A percentile compares a stretch with the other conserved stretches of the same genome.
phyloP scores from a whole-genome alignment of 2,888 invertebrate genomes.

The Mythimna impura region DNA sequence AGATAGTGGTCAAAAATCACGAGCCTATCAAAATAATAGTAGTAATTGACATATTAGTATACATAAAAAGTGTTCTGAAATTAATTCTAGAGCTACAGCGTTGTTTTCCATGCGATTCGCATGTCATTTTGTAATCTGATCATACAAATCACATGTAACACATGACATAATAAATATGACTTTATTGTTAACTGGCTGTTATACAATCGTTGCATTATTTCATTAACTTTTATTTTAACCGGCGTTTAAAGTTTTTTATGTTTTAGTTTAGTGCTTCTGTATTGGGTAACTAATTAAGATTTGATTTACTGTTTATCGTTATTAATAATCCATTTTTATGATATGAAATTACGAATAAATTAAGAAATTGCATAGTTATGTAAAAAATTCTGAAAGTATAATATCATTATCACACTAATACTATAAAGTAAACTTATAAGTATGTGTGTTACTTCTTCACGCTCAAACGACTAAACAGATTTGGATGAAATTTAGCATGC shows the following conservation, averaged over 20 bases:
- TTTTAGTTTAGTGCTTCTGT: conserved; percentile 10
- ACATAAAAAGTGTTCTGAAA: neutral
- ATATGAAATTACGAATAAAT: neutral
- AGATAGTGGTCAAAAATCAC: too few species aligned
- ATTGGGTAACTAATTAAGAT: conserved; percentile 6
- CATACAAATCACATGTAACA: conserved; percentile 23
- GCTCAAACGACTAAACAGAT: neutral
- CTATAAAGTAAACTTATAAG: neutral
- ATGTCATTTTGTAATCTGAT: conserved; percentile 5
- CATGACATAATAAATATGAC: conserved; percentile 23
- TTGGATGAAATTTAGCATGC: neutral
- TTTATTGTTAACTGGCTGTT: conserved; percentile 13
- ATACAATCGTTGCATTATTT: conserved; percentile 26
- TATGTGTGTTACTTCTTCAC: neutral
- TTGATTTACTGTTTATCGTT: neutral
- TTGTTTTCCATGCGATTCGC: neutral
- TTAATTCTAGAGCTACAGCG: too few species aligned
- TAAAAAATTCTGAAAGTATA: neutral
- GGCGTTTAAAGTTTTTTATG: conserved; percentile 12
- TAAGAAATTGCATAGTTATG: neutral
- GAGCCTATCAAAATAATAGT: too few species aligned
- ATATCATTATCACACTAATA: neutral
- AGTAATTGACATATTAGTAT: too few species aligned
- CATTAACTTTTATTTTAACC: conserved; percentile 20
- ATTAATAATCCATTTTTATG: neutral